Evolutionary conservation across 2,797 vertebrate species (phyloP), one percentile per base, ranked within the genome.

Genomic region (Brachymystax lenok): DNA sequence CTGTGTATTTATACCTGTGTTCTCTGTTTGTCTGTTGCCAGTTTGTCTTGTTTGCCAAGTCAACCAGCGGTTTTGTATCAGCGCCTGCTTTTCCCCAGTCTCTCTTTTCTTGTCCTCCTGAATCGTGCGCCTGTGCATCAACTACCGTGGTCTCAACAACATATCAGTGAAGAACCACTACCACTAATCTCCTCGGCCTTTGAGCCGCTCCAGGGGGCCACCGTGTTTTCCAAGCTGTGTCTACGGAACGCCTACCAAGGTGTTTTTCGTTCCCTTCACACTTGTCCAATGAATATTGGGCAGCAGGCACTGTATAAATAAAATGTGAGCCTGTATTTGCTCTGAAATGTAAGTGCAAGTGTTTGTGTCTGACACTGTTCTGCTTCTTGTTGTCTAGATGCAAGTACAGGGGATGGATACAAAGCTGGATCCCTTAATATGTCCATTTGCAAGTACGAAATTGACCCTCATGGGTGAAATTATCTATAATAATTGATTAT

Each of bases 371-470:
- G 17, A 35, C 19, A 69, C 64, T 30, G 24, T 86, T 75, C 80
- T 5, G 76, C 0, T 4, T n/a, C 8, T 33, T 46, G 78, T 17
- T 86, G 76, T 84, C 17, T 79, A 90, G 89, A 83, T 89, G 73
- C 88, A 96, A 88, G 92, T 96, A 64, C 74, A 88, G 27, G 90
- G 88, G 4, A 21, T 86, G 6, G 69, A 88, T 35, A 89, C 83
- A 21, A 59, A 84, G 50, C 83, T 79, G 69, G 87, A 95, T 74
- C 95, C 84, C 7, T 87, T 92, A 10, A 46, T 46, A 40, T 97
- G 96, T 86, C 90, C 86, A 61, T 93, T 92, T 88, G 5, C 79
- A 86, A 85, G 93, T 93, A 85, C 83, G 86, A 50, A 40, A 27
- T 21, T 13, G 69, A 61, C 2, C 59, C n/a, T n/a, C n/a, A 21